A percentile compares a stretch with the other conserved stretches of the same genome.
Conservation (phyloP, 2,888 invertebrate genomes). For the Drosophila setosimentum region DNA sequence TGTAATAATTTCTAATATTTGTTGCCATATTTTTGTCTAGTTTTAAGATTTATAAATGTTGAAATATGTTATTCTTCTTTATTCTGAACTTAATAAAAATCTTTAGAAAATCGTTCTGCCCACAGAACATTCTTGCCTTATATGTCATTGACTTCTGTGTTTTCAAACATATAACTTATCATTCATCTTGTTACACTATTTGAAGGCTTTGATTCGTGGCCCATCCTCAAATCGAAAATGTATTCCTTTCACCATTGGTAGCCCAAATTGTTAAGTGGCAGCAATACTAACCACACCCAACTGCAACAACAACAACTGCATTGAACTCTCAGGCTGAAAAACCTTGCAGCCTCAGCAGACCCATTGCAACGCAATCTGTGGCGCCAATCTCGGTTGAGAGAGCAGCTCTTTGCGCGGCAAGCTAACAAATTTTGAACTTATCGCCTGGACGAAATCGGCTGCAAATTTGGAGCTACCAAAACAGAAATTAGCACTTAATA, state of each 20-base stretch:
- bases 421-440: slow-evolving; percentile 57
- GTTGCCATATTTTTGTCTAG: neutral
- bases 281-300: slow-evolving; percentile 24
- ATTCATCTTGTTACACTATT: neutral
- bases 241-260: neutral
- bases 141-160: too few species aligned
- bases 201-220: neutral
- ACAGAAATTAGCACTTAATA: slow-evolving; percentile 81
- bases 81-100: neutral
- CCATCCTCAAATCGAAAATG: neutral
- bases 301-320: neutral
- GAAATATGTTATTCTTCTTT: neutral
- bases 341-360: neutral
- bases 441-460: slow-evolving; percentile 46
- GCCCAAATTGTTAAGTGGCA: neutral
- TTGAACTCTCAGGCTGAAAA: neutral
- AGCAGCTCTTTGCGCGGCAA: slow-evolving; percentile 25
- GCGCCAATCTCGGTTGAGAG: slow-evolving; percentile 41
- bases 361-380: slow-evolving; percentile 29
- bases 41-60: neutral
- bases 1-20: neutral
- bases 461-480: slow-evolving; percentile 37
- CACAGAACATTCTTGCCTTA: neutral
- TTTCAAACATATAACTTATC: neutral
- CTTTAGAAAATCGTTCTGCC: neutral